Evolutionary conservation across 37 sponge, comb jelly and placozoan species (phyloP).

Genomic region (Axinella damicornis): DNA sequence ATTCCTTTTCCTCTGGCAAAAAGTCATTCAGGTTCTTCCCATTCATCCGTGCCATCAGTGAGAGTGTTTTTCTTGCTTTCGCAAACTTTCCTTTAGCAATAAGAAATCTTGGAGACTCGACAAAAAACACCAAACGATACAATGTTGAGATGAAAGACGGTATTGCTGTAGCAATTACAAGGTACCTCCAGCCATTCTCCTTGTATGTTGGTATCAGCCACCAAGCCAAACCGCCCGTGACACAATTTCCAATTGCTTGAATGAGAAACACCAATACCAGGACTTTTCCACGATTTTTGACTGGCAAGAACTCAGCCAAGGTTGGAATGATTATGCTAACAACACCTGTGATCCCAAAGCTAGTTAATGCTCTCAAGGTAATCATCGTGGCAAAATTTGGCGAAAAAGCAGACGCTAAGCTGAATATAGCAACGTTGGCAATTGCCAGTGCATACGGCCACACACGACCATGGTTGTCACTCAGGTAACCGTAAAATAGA

Average conservation of each 20-base stretch:
- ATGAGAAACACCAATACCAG: background rate
- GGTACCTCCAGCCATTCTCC: constrained; percentile 48
- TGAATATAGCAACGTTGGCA: constrained; percentile 7
- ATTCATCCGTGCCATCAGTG: constrained; percentile 11
- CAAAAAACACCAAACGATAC: constrained; percentile 28
- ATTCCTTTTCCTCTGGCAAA: background rate
- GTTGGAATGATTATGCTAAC: constrained; percentile 3
- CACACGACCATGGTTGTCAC: constrained; percentile 45
- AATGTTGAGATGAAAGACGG: constrained; percentile 14
- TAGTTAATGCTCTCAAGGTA: constrained; percentile 22
- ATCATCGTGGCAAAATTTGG: constrained; percentile 38
- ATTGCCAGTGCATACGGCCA: constrained; percentile 53
- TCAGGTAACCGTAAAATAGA: constrained; percentile 13
- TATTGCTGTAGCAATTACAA: constrained; percentile 7
- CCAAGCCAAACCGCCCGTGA: constrained; percentile 49
- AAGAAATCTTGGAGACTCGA: constrained; percentile 51
- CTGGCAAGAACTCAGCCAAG: constrained; percentile 57
- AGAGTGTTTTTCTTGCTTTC: constrained; percentile 12
- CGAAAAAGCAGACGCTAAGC: constrained; percentile 59
- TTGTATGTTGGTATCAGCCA: constrained; percentile 47
- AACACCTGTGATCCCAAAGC: constrained; percentile 42
- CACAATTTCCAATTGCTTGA: constrained; percentile 31
- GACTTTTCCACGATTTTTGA: constrained; percentile 34
- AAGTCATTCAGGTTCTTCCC: constrained; percentile 12
- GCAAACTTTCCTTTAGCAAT: constrained; percentile 1